Evolutionary conservation across 1,140 invertebrate species (phyloP).

Genomic region (Frieseomelitta varia): DNA sequence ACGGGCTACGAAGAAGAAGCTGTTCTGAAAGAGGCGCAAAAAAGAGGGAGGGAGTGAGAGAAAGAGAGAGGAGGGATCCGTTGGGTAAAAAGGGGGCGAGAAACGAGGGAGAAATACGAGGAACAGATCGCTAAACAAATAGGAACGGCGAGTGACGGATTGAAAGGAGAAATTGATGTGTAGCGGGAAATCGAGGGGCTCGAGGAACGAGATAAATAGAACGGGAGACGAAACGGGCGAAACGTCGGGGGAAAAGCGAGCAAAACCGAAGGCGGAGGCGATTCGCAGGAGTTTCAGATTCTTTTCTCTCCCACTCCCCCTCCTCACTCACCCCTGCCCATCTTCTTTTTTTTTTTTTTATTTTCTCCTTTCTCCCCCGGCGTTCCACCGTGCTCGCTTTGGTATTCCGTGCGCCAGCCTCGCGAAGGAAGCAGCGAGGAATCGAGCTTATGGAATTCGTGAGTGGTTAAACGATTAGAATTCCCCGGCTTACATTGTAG

Average conservation of each 20-base stretch:
- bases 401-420: neutral
- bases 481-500: neutral
- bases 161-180: conserved; percentile 47
- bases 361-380: too few relatives aligned
- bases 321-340: too few relatives aligned
- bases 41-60: neutral
- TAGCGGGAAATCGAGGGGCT: conserved; percentile 35
- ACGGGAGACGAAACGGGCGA: neutral
- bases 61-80: conserved; percentile 13
- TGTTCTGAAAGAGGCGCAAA: conserved; percentile 28
- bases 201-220: conserved; percentile 17
- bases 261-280: neutral
- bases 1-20: conserved; percentile 13
- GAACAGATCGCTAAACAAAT: conserved; percentile 47
- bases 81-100: conserved; percentile 14
- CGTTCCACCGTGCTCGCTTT: neutral
- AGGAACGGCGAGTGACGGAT: conserved; percentile 41
- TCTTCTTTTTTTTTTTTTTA: too few relatives aligned
- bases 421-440: neutral
- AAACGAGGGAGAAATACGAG: conserved; percentile 23
- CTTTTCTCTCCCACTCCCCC: neutral
- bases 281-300: neutral
- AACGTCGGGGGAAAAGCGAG: conserved; percentile 1
- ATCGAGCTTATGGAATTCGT: neutral
- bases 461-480: conserved; percentile 10